Evolutionary conservation across 2,888 invertebrate species (phyloP).

Genomic region (Rotaria sp.): DNA sequence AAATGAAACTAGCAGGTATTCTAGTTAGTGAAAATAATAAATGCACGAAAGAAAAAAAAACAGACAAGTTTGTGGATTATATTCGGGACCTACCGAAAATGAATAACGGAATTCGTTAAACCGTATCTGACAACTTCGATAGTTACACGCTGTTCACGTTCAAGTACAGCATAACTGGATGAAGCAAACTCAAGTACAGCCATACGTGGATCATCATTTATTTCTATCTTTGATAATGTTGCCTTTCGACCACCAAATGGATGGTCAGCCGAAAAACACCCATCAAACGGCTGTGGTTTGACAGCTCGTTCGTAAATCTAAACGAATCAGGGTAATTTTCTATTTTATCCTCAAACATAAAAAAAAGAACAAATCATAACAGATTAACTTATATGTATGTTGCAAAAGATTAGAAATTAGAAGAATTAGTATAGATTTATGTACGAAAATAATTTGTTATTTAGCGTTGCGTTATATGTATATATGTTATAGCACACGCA

Average conservation of each 20-base stretch:
- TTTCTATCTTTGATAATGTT: background rate
- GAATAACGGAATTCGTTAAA: background rate
- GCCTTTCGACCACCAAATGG: background rate
- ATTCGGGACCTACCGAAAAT: background rate
- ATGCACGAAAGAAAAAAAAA: background rate
- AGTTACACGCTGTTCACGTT: constrained; percentile 25
- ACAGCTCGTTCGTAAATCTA: constrained; percentile 16
- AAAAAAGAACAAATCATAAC: background rate
- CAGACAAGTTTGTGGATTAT: background rate
- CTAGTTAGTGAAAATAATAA: background rate
- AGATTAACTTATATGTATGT: background rate
- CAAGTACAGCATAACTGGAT: constrained; percentile 20
- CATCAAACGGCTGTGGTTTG: constrained; percentile 9
- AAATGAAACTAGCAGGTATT: background rate
- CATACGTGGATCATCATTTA: background rate
- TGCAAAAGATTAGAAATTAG: background rate
- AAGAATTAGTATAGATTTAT: background rate
- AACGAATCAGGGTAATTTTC: background rate
- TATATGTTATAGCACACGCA: background rate
- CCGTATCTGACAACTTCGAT: constrained; percentile 17
- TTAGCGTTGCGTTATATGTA: background rate
- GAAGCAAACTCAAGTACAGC: constrained; percentile 23
- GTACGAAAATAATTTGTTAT: background rate
- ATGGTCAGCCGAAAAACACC: background rate
- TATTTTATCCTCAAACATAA: background rate